Base-by-base conservation (phyloP, 2,888 invertebrate genomes). In the Sarcophaga variegata region DNA sequence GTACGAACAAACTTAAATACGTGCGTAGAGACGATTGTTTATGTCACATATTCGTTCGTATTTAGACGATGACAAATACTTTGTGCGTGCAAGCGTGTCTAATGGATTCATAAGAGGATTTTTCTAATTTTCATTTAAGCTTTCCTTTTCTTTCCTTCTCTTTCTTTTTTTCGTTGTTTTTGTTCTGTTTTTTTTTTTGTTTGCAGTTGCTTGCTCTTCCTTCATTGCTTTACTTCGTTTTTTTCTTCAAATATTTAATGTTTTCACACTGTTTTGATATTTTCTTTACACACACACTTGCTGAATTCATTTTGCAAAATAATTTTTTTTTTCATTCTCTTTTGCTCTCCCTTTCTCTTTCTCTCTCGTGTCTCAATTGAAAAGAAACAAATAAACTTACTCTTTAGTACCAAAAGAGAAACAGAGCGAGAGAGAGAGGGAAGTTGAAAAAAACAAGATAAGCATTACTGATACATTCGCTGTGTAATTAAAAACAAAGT, bases 51-150 rank as follows among this genome's bases (percentile, higher is more conserved):
- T 54, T 74, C 49, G 63, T 67, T 54, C 87, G 47, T 37, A 45
- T 45, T 37, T 70, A 27, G 37, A 37, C 37, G 25, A 45, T 70
- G 49, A 22, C 20, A 17, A n/a, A 20, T 45, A 20, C 64, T 54
- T 47, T 62, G 49, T 22, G 89, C 88, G 81, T 88, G 88, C 89
- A 88, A 89, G 90, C 90, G 90, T 90, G 87, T 91, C 91, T 91
- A 91, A 91, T 91, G 91, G 91, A 91, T 90, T 90, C 90, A 91
- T 91, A 91, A 91, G 90, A 91, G 90, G 91, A 91, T 91, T 91
- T 91, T 54, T 90, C 89, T 89, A 90, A 90, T 90, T 91, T 90
- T 89, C 87, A 86, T 81, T 78, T 69, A 85, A 79, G 81, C 85
- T 84, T 85, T 74, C 86, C 72, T 78, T 82, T 83, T 77, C 20